Base-by-base conservation (phyloP, 2,888 invertebrate genomes). In the Xestobium rufovillosum region DNA sequence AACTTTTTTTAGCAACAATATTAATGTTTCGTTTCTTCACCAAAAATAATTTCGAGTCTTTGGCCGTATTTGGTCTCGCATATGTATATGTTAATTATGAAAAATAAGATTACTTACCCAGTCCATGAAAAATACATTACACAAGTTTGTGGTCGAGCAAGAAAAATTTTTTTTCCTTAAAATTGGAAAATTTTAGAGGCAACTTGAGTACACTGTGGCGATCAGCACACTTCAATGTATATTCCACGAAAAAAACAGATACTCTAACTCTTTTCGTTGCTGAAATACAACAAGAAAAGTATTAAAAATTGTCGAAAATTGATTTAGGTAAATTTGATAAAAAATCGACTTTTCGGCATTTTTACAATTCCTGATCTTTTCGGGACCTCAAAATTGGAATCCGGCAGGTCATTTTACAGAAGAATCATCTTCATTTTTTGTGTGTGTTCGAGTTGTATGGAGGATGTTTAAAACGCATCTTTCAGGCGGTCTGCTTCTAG, bases 341-440 rank as follows among this genome's bases (percentile, higher is more conserved):
- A n/a, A n/a, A n/a, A n/a, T n/a, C n/a, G 23, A 19, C 23, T 19
- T 19, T 19, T 19, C 23, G n/a, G 23, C 23, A 19, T 19, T 19
- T 19, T 19, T 19, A n/a, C 23, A 19, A n/a, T 19, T 19, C n/a
- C 23, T 8, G 23, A 19, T 19, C 23, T 19, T 8, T 8, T 19
- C 23, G 23, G 6, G 23, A 19, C 23, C 23, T 19, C 23, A 19
- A 19, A 19, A 19, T 19, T 19, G 6, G 23, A 19, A 19, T 19
- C n/a, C n/a, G n/a, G 6, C 23, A 19, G 23, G n/a, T 19, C 23
- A 19, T 19, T 19, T 19, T 19, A 19, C 6, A 8, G 6, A 19
- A 19, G n/a, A 19, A 19, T 19, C 23, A n/a, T n/a, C 23, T 8
- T 8, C 6, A 19, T 19, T 19, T 6, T 19, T 8, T 19, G 23